A percentile compares a stretch with the other conserved stretches of the same genome.
Conservation (phyloP, 2,113 vertebrate genomes). For the Micronycteris hirsuta region DNA sequence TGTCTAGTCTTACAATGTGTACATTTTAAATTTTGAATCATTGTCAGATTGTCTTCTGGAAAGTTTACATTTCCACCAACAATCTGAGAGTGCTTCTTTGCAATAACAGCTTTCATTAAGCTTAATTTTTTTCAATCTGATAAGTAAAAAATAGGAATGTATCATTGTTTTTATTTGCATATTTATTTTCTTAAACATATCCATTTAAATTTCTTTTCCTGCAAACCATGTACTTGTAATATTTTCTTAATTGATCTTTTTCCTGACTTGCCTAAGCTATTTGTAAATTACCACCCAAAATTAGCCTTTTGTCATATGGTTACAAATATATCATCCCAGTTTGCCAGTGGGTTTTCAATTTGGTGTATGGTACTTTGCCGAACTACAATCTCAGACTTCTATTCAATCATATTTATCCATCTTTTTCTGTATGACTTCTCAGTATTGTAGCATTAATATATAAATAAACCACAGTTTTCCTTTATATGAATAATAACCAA, state of each 20-base stretch:
- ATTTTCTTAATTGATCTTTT: neutral
- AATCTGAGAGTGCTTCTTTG: neutral
- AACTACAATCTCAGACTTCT: neutral
- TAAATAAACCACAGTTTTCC: constrained; percentile 23
- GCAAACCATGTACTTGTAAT: neutral
- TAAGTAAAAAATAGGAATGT: neutral
- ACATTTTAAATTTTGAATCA: neutral
- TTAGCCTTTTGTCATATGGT: neutral
- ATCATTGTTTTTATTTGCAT: neutral
- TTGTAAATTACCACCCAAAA: neutral
- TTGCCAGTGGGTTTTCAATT: neutral
- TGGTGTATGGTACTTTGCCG: neutral
- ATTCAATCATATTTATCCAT: neutral
- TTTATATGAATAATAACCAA: neutral
- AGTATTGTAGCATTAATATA: neutral
- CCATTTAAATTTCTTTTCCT: neutral
- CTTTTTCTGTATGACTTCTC: neutral
- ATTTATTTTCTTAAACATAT: neutral
- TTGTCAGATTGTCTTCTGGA: neutral
- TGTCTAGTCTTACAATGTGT: neutral
- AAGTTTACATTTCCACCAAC: neutral
- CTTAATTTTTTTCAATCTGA: neutral
- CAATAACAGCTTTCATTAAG: neutral
- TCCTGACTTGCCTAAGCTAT: neutral
- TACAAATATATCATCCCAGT: neutral